phyloP scores from a whole-genome alignment of 2,888 invertebrate species.

The Brenthis daphne region DNA sequence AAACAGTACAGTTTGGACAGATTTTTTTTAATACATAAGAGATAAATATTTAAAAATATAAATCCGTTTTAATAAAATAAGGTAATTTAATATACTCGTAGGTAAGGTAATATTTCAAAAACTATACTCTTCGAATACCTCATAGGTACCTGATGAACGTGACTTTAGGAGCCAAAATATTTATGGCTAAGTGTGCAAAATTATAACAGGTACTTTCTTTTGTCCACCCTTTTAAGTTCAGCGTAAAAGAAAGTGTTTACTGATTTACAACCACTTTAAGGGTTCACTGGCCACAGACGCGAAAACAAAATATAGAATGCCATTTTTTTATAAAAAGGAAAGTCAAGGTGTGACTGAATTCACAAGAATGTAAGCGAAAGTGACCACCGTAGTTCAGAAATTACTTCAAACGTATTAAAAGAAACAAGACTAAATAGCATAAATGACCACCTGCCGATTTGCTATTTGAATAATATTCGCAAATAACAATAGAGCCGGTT shows the following conservation, averaged over 20 bases:
- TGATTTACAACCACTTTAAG: constrained; percentile 70
- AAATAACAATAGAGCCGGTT: constrained; percentile 53
- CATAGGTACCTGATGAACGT: background rate
- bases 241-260: constrained; percentile 66
- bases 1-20: no score
- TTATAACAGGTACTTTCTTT: constrained; percentile 68
- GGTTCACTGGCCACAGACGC: constrained; percentile 57
- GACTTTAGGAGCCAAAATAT: constrained; percentile 14
- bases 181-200: constrained; percentile 51
- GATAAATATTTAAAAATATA: no score
- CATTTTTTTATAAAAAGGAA: constrained; percentile 46
- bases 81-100: no score
- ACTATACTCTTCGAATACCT: no score
- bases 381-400: constrained; percentile 52
- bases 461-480: constrained; percentile 76
- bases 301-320: constrained; percentile 58
- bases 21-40: no score
- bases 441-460: constrained; percentile 72
- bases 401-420: constrained; percentile 40
- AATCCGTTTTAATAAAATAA: no score
- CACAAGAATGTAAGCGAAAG: constrained; percentile 70
- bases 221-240: constrained; percentile 41
- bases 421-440: constrained; percentile 46
- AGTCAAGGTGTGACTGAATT: constrained; percentile 62
- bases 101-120: no score